Evolutionary conservation across 2,113 vertebrate species (phyloP).

Genomic region (Larimichthys crocea): DNA sequence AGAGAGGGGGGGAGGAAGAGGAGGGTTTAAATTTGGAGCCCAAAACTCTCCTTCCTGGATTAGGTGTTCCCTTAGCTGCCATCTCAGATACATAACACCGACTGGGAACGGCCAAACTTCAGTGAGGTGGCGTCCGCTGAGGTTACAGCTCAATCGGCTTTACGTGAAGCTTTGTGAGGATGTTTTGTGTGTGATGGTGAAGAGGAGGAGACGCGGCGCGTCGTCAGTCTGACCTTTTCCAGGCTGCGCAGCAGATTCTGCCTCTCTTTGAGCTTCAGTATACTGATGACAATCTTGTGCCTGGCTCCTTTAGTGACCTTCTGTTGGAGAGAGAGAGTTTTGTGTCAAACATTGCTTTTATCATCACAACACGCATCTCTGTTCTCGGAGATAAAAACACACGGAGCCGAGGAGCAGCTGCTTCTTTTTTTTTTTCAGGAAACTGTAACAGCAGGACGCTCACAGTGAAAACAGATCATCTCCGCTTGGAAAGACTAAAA

Average conservation of each 20-base stretch:
- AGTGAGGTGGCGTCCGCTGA: background rate
- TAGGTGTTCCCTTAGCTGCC: slow-evolving; percentile 62
- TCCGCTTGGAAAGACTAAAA: background rate
- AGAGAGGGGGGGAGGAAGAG: background rate
- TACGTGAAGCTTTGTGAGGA: background rate
- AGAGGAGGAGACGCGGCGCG: background rate
- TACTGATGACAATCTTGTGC: slow-evolving; percentile 99
- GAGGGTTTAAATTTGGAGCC: slow-evolving; percentile 55
- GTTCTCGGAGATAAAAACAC: background rate
- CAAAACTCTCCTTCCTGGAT: slow-evolving; percentile 66
- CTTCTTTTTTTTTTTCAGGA: background rate
- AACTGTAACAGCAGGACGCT: background rate
- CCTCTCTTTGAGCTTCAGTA: slow-evolving; percentile 97
- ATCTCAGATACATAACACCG: slow-evolving; percentile 50
- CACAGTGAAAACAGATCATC: background rate
- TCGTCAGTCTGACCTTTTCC: slow-evolving; percentile 91
- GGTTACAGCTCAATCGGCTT: background rate
- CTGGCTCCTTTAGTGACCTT: slow-evolving; percentile 98
- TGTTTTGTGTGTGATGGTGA: background rate
- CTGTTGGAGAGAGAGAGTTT: slow-evolving; percentile 79
- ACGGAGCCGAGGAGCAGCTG: background rate
- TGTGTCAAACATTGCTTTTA: slow-evolving; percentile 9
- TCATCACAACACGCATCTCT: background rate
- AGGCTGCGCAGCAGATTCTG: slow-evolving; percentile 95
- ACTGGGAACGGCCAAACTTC: slow-evolving; percentile 7